These are phyloP conservation scores for Homalodisca vitripennis DNA, from an alignment of 1,140 invertebrate genomes.

Conservation along the genomic window DNA sequence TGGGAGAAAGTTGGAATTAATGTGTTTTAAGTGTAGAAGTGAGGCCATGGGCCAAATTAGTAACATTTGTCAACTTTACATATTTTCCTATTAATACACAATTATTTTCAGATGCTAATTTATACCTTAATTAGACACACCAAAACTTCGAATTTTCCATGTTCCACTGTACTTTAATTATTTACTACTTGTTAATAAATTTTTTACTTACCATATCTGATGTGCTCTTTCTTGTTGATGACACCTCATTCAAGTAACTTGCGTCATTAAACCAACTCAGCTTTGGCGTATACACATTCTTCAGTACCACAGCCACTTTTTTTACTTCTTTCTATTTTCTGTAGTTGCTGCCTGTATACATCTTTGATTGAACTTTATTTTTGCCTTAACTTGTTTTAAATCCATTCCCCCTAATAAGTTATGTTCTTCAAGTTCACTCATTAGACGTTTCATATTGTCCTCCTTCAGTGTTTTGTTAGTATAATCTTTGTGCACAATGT, in stretches of 20 bases:
- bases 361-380: constrained; percentile 24
- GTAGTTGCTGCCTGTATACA: constrained; percentile 26
- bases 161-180: not conserved
- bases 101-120: not conserved
- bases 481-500: no score
- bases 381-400: constrained; percentile 5
- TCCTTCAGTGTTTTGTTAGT: no score
- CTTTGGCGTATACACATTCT: constrained; percentile 30
- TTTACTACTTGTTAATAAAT: constrained; percentile 11
- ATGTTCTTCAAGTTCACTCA: no score
- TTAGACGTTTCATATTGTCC: no score
- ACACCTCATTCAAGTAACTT: constrained; percentile 29
- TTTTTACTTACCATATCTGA: constrained; percentile 1
- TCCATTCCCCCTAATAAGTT: no score
- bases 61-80: not conserved
- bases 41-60: not conserved
- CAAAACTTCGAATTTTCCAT: not conserved
- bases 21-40: not conserved
- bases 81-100: not conserved
- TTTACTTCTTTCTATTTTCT: constrained; percentile 30
- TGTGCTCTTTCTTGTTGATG: constrained; percentile 12
- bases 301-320: constrained; percentile 28
- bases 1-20: not conserved
- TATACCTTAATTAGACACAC: not conserved
- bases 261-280: constrained; percentile 24